phyloP scores from a whole-genome alignment of 2,888 invertebrate species.

The Orthonevra nobilis region DNA sequence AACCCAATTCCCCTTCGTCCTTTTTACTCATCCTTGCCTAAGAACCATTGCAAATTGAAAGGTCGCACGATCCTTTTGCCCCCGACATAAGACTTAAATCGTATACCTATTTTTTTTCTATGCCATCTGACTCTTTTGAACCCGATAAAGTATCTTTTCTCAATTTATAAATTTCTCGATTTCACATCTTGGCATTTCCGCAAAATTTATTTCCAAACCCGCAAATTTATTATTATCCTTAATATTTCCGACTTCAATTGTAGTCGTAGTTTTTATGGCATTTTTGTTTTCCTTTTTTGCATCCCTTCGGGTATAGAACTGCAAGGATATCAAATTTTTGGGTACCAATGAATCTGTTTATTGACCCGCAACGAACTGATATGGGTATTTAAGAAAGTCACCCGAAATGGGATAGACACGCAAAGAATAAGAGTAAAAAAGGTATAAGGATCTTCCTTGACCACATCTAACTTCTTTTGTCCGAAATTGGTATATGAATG shows the following conservation, averaged over 20 bases:
- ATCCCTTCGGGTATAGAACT: slow-evolving; percentile 21
- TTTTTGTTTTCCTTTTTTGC: too few species aligned
- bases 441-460: slow-evolving; percentile 42
- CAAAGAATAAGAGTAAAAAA: background rate
- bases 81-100: background rate
- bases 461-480: slow-evolving; percentile 42
- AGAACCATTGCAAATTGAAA: slow-evolving; percentile 60
- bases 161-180: slow-evolving; percentile 15
- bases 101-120: slow-evolving; percentile 10
- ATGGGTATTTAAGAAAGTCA: slow-evolving; percentile 41
- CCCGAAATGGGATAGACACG: slow-evolving; percentile 11
- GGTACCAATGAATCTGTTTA: slow-evolving; percentile 27
- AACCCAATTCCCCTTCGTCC: background rate
- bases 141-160: slow-evolving; percentile 19
- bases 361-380: slow-evolving; percentile 65
- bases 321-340: too few species aligned
- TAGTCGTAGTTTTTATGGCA: slow-evolving; percentile 21
- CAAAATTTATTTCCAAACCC: slow-evolving; percentile 60
- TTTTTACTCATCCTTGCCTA: background rate
- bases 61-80: slow-evolving; percentile 49
- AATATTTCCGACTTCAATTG: slow-evolving; percentile 23
- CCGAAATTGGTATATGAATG: background rate
- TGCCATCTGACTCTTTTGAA: slow-evolving; percentile 60
- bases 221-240: slow-evolving; percentile 60
- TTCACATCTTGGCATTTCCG: slow-evolving; percentile 53